Evolutionary conservation across 2,888 invertebrate species (phyloP).

Genomic region (Neocrepidodera transversa): DNA sequence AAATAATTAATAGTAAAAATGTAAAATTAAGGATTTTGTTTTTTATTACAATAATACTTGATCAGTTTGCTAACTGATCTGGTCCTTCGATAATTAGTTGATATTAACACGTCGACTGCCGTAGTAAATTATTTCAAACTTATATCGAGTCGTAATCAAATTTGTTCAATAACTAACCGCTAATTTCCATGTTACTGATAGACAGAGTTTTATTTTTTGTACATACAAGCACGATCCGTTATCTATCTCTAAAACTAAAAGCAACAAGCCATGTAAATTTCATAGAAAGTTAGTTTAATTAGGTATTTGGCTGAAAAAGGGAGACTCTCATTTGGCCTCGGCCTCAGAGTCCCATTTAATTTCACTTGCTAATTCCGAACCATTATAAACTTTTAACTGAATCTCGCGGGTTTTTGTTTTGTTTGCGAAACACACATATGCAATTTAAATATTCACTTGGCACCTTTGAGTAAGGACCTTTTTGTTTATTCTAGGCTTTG

Average conservation of each 20-base stretch:
- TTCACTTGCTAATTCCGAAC: slow-evolving; percentile 38
- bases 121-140: too few relatives aligned
- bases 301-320: slow-evolving; percentile 3
- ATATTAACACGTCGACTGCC: too few relatives aligned
- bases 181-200: too few relatives aligned
- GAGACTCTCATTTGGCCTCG: neutral
- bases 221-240: too few relatives aligned
- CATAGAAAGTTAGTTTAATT: slow-evolving; percentile 29
- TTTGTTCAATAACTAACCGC: too few relatives aligned
- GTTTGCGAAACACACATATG: slow-evolving; percentile 33
- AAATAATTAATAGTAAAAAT: too few relatives aligned
- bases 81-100: too few relatives aligned
- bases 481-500: slow-evolving; percentile 14
- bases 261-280: slow-evolving; percentile 3
- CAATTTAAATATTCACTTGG: slow-evolving; percentile 35
- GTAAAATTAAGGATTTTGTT: too few relatives aligned
- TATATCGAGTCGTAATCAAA: too few relatives aligned
- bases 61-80: too few relatives aligned
- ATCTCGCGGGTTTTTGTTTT: slow-evolving; percentile 33
- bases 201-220: too few relatives aligned
- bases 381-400: slow-evolving; percentile 37
- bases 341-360: slow-evolving; percentile 33
- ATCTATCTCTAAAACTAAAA: neutral
- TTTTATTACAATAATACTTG: too few relatives aligned
- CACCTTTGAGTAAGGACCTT: slow-evolving; percentile 21